These are phyloP conservation scores for Centrocercus urophasianus DNA, from an alignment of 2,113 vertebrate species.

Conservation along the genomic window DNA sequence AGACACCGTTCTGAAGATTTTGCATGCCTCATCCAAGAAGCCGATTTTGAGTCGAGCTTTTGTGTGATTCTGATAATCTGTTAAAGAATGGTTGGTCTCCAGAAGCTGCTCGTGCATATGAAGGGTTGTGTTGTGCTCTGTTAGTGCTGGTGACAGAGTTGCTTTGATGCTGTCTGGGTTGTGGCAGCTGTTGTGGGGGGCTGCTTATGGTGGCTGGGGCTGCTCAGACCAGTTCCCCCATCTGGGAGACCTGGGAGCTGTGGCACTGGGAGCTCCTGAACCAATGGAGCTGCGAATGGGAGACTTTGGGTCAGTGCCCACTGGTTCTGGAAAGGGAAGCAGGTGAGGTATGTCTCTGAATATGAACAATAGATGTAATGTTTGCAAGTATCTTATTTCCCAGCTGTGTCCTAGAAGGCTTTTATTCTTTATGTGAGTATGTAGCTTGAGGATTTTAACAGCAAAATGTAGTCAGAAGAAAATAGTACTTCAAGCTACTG, in stretches of 20 bases:
- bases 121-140: neutral
- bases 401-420: fast-evolving
- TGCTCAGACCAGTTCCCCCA: neutral
- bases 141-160: neutral
- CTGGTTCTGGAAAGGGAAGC: fast-evolving
- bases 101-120: neutral
- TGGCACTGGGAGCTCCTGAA: neutral
- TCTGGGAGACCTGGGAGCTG: neutral
- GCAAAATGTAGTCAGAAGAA: neutral
- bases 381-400: neutral
- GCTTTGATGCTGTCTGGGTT: neutral
- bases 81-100: neutral
- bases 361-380: neutral
- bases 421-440: neutral
- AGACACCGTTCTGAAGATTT: neutral
- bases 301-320: neutral
- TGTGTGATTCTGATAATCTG: neutral
- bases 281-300: neutral
- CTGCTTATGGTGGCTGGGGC: neutral
- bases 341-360: neutral
- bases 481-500: neutral
- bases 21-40: neutral
- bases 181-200: neutral
- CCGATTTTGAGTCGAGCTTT: neutral
- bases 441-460: neutral